These are phyloP conservation scores for Bryconaethiops microstoma DNA, from an alignment of 2,797 vertebrate genomes.

Conservation along the genomic window DNA sequence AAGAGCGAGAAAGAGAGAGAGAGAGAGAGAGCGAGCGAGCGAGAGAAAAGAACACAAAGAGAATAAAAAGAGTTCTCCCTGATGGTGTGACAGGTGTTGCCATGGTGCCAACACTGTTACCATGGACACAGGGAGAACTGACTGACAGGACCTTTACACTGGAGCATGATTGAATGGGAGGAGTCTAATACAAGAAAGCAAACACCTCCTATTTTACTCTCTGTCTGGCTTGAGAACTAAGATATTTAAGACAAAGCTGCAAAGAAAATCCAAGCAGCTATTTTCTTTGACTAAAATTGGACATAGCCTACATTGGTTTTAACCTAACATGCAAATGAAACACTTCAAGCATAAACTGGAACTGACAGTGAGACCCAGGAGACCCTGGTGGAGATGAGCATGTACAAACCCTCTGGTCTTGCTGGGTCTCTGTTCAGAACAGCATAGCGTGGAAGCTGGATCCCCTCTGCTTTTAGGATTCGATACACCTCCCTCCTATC, in stretches of 20 bases:
- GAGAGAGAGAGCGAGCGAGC: background rate
- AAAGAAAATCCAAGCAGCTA: background rate
- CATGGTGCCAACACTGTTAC: constrained; percentile 36
- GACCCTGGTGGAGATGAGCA: background rate
- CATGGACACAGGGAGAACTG: constrained; percentile 35
- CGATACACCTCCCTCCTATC: constrained; percentile 86
- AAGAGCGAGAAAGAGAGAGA: background rate
- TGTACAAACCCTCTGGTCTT: constrained; percentile 83
- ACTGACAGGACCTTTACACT: constrained; percentile 30
- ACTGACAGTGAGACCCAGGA: background rate
- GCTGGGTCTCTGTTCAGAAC: constrained; percentile 88
- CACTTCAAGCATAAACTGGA: constrained; percentile 1
- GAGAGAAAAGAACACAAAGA: background rate
- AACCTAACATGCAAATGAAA: background rate
- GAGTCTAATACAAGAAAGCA: background rate
- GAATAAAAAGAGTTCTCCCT: background rate
- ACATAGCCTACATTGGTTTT: background rate
- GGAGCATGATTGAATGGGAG: background rate
- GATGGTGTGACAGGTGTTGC: constrained; percentile 36
- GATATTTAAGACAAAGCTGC: background rate
- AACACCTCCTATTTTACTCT: background rate
- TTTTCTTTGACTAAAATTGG: background rate
- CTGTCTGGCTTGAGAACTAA: background rate
- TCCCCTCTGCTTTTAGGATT: constrained; percentile 87
- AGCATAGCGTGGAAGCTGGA: constrained; percentile 88